These are phyloP conservation scores for Cerastis leucographa DNA, from an alignment of 2,888 invertebrate species.

Conservation along the genomic window DNA sequence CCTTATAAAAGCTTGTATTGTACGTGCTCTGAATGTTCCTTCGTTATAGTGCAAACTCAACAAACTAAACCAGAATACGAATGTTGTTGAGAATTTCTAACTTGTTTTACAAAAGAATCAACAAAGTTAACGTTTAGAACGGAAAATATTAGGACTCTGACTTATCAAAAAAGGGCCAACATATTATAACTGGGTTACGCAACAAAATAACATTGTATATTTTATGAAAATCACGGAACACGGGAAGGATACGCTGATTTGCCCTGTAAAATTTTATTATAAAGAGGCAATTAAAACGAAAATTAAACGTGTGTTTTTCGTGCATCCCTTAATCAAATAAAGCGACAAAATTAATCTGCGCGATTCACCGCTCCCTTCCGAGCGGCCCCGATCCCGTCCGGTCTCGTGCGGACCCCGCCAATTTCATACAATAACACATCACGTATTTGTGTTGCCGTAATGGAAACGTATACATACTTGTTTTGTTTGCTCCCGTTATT, in stretches of 20 bases:
- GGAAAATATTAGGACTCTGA: background rate
- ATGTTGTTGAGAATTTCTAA: conserved; percentile 19
- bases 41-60: conserved; percentile 27
- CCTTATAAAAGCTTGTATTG: conserved; percentile 29
- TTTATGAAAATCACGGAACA: conserved; percentile 34
- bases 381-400: conserved; percentile 73
- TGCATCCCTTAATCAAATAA: conserved; percentile 74
- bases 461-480: conserved; percentile 75
- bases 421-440: conserved; percentile 86
- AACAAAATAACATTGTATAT: conserved; percentile 38
- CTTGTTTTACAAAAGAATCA: conserved; percentile 3
- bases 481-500: conserved; percentile 82
- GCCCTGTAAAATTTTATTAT: conserved; percentile 54
- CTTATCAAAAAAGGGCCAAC: conserved; percentile 1
- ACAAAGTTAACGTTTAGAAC: conserved; percentile 4
- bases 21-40: conserved; percentile 42
- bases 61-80: conserved; percentile 22
- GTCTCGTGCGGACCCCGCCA: conserved; percentile 75
- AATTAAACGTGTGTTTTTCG: conserved; percentile 65
- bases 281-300: conserved; percentile 64
- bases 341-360: conserved; percentile 80
- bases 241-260: conserved; percentile 45
- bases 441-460: conserved; percentile 78
- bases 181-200: background rate
- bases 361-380: conserved; percentile 72